These are phyloP conservation scores for Metopia argyrocephala DNA, from an alignment of 2,888 invertebrate genomes.

Conservation along the genomic window DNA sequence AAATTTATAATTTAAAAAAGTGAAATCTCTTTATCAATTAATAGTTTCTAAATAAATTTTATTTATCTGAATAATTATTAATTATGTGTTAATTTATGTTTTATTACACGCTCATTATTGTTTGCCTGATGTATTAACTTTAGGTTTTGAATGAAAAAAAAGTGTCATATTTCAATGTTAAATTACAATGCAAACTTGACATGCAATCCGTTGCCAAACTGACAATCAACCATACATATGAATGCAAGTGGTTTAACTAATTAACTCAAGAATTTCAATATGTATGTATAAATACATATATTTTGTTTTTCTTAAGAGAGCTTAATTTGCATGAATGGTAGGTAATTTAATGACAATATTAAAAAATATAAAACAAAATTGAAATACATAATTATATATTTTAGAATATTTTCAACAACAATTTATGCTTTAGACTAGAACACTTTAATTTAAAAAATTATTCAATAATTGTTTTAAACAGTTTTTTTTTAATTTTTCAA, in stretches of 20 bases:
- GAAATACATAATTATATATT: slow-evolving; percentile 24
- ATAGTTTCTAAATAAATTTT: slow-evolving; percentile 17
- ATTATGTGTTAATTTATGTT: slow-evolving; percentile 51
- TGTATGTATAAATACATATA: background rate
- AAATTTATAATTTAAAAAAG: too few relatives aligned
- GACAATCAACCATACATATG: background rate
- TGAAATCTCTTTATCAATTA: slow-evolving; percentile 14
- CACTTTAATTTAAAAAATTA: background rate
- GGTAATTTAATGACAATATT: too few relatives aligned
- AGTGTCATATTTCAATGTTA: slow-evolving; percentile 53
- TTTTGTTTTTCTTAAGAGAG: background rate
- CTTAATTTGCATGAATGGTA: slow-evolving; percentile 45
- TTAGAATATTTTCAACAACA: background rate
- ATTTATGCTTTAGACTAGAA: slow-evolving; percentile 4
- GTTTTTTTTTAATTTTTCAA: background rate
- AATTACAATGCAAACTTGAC: slow-evolving; percentile 30
- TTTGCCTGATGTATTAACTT: slow-evolving; percentile 12
- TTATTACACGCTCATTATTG: slow-evolving; percentile 35
- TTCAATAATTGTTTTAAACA: background rate
- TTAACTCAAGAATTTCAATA: background rate
- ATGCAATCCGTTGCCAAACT: slow-evolving; percentile 35
- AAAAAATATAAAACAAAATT: slow-evolving; percentile 33
- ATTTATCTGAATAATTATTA: slow-evolving; percentile 25
- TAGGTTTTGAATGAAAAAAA: slow-evolving; percentile 37
- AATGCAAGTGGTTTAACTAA: background rate